A percentile compares a stretch with the other conserved stretches of the same genome.
phyloP scores from a whole-genome alignment of 2,888 invertebrate species.

The Acronicta leporina region DNA sequence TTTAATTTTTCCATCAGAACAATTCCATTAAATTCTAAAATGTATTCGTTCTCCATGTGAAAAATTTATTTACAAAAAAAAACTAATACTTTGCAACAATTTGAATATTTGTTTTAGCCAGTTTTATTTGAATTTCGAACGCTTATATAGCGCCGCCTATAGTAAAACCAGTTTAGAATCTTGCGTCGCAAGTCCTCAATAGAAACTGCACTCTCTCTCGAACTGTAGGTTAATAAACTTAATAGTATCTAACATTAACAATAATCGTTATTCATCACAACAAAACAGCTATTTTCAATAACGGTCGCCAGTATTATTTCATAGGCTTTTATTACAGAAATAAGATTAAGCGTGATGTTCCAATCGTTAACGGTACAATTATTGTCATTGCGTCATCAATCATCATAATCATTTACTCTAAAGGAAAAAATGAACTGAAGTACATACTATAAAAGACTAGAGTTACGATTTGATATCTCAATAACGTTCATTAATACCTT shows the following conservation, averaged over 20 bases:
- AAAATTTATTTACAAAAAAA: too few species aligned
- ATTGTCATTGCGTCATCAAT: slow-evolving; percentile 12
- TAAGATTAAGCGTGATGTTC: slow-evolving; percentile 4
- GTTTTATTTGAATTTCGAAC: slow-evolving; percentile 10
- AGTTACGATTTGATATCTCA: neutral
- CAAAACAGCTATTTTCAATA: slow-evolving; percentile 23
- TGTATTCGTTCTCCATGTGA: too few species aligned
- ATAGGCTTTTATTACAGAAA: slow-evolving; percentile 3
- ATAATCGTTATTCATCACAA: slow-evolving; percentile 19
- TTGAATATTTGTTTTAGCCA: neutral
- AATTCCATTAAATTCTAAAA: too few species aligned
- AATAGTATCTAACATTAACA: slow-evolving; percentile 44
- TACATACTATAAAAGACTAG: too few species aligned
- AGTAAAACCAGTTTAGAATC: slow-evolving; percentile 61
- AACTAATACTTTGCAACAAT: too few species aligned
- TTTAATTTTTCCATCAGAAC: too few species aligned
- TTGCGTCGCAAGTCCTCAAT: slow-evolving; percentile 48
- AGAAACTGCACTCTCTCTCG: slow-evolving; percentile 66
- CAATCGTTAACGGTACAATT: slow-evolving; percentile 2
- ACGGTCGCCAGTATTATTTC: slow-evolving; percentile 12
- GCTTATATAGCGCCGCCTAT: slow-evolving; percentile 28
- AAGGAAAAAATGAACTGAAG: neutral
- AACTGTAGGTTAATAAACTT: slow-evolving; percentile 52
- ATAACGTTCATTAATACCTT: neutral
- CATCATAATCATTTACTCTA: neutral